Base-by-base conservation (phyloP, 2,888 invertebrate species). In the Pocota personata region DNA sequence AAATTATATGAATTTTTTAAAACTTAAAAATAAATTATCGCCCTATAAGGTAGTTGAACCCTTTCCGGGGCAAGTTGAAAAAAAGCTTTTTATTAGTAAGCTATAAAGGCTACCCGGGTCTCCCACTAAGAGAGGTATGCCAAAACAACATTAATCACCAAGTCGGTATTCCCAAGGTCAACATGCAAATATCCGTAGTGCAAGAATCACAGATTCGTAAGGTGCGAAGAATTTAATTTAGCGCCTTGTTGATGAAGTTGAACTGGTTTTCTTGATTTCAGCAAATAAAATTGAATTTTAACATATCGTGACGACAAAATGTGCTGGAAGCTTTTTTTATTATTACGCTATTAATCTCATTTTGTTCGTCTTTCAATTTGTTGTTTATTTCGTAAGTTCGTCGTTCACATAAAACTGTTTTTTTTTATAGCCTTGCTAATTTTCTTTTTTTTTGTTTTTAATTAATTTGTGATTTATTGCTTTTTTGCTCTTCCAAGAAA, bases 231-330 rank as follows among this genome's bases (percentile, higher is more conserved):
- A 40, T 60, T 37, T 60, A 40, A 14, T 16, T 35, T 60, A 40
- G 58, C 58, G 58, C 58, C 58, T 60, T 60, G 40, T 14, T 60
- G 35, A 12, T 60, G 21, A 24, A 12, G 12, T 1, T 4, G 24
- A 60, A 60, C 58, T 4, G 40, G 58, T 60, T 60, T 60, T 60
- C 3, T 60, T 37, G 40, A 60, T 40, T 60, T 24, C 21, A 37
- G 14, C 24, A 7, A 60, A 60, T 21, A 19, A 21, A 37, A 35
- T 21, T 35, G 7, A 37, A 12, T 21, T 57, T 35, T 37, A 35
- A 58, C 58, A 58, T 37, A 37, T 58, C 21, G 58, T 58, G 58
- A 58, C 58, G 58, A 60, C 40, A 40, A 6, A 60, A 60, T 40
- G n/a, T 60, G 5, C n/a, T 24, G 10, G 10, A 27, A 14, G 24